Conservation (phyloP, 2,888 invertebrate species). For the Phyllotreta cruciferae region DNA sequence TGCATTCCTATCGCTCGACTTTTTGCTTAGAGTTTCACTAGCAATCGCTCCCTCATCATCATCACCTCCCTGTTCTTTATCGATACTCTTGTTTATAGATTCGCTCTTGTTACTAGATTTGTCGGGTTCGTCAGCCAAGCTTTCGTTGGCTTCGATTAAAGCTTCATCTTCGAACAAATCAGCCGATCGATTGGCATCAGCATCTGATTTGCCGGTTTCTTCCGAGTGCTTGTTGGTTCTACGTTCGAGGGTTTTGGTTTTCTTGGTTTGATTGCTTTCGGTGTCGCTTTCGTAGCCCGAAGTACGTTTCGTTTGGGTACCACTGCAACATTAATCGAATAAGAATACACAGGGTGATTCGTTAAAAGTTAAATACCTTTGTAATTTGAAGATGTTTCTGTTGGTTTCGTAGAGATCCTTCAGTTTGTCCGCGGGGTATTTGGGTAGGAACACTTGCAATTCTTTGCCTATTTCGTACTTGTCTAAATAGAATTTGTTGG, state of each 20-base stretch:
- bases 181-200: too few relatives aligned
- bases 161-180: not conserved
- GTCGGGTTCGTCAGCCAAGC: not conserved
- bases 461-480: constrained; percentile 44
- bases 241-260: constrained; percentile 26
- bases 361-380: constrained; percentile 43
- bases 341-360: constrained; percentile 1
- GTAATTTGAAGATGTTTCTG: constrained; percentile 45
- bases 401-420: constrained; percentile 49
- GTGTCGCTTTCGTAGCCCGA: constrained; percentile 29
- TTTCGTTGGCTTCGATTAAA: not conserved
- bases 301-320: too few relatives aligned
- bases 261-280: constrained; percentile 38
- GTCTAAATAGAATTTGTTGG: constrained; percentile 6
- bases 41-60: too few relatives aligned
- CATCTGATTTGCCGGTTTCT: too few relatives aligned
- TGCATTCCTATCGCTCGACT: too few relatives aligned
- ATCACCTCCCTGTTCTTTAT: too few relatives aligned
- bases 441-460: constrained; percentile 49
- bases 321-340: not conserved
- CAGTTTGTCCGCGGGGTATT: constrained; percentile 49
- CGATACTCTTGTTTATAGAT: too few relatives aligned
- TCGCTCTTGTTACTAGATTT: too few relatives aligned
- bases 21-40: not conserved
- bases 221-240: too few relatives aligned